A percentile compares a stretch with the other conserved stretches of the same genome.
Evolutionary conservation across 2,888 invertebrate species (phyloP).

Genomic region (Diaphora mendica): DNA sequence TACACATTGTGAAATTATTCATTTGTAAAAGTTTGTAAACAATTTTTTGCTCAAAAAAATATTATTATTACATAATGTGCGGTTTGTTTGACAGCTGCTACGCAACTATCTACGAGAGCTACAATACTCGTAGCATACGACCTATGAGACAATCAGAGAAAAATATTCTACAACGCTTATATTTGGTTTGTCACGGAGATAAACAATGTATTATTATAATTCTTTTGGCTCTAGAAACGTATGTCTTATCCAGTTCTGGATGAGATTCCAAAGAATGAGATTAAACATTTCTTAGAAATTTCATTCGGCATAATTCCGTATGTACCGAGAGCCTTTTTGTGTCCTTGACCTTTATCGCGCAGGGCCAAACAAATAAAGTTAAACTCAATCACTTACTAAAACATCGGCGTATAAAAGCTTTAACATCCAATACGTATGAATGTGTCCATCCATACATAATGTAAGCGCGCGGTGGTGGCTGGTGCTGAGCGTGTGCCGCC

Average conservation of each 20-base stretch:
- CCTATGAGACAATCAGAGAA: not conserved
- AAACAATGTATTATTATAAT: slow-evolving; percentile 1
- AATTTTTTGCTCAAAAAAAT: no score
- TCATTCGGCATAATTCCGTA: not conserved
- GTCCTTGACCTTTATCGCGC: slow-evolving; percentile 11
- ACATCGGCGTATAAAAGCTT: slow-evolving; percentile 17
- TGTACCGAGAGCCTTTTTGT: slow-evolving; percentile 3
- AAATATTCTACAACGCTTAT: not conserved
- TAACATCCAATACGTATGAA: slow-evolving; percentile 12
- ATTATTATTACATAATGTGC: not conserved
- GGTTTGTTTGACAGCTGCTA: slow-evolving; percentile 13
- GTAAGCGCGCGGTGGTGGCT: not conserved
- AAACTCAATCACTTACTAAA: slow-evolving; percentile 20
- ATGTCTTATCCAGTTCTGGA: not conserved
- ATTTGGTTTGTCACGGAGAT: not conserved
- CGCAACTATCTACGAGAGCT: slow-evolving; percentile 10
- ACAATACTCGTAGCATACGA: slow-evolving; percentile 4
- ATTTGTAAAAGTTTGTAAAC: no score
- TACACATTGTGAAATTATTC: no score
- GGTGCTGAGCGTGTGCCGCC: not conserved
- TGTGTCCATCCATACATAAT: slow-evolving; percentile 1
- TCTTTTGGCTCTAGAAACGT: not conserved
- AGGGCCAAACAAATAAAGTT: slow-evolving; percentile 12
- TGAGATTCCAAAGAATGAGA: not conserved
- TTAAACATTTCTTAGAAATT: not conserved